Conservation (phyloP, 2,797 vertebrate genomes). For the Botia almorhae region DNA sequence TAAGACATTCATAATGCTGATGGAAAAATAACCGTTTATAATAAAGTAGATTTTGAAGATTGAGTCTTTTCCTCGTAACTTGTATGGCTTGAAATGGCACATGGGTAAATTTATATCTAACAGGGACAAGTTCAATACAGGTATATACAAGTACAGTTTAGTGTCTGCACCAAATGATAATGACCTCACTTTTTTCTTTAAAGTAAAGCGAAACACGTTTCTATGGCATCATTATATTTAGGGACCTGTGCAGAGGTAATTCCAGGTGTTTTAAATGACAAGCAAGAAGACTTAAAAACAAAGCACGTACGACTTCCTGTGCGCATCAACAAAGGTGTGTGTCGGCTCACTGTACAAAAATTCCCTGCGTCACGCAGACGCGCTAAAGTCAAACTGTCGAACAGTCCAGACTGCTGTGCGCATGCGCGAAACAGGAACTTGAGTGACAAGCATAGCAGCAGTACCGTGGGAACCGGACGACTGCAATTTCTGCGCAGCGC, state of each 20-base stretch:
- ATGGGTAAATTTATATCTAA: background rate
- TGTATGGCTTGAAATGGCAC: background rate
- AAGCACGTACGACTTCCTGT: constrained; percentile 78
- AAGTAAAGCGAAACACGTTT: constrained; percentile 36
- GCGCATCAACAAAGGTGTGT: constrained; percentile 77
- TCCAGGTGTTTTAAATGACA: constrained; percentile 76
- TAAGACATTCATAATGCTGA: background rate
- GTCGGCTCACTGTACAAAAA: constrained; percentile 59
- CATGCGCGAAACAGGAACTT: constrained; percentile 8
- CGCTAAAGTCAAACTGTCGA: background rate
- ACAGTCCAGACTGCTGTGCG: background rate
- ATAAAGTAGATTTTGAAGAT: background rate
- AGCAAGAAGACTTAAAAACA: constrained; percentile 76
- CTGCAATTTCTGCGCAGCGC: constrained; percentile 49
- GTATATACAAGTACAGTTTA: background rate
- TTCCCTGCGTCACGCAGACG: constrained; percentile 6
- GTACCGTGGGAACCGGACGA: constrained; percentile 81
- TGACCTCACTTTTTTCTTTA: background rate
- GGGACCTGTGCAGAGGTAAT: constrained; percentile 74
- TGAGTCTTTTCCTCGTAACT: background rate
- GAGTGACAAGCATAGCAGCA: constrained; percentile 69
- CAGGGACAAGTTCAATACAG: background rate
- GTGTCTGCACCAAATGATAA: constrained; percentile 8
- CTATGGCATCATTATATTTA: constrained; percentile 35
- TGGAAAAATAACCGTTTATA: background rate